These are phyloP conservation scores for Aphis craccivora DNA, from an alignment of 1,140 invertebrate genomes.

Conservation along the genomic window DNA sequence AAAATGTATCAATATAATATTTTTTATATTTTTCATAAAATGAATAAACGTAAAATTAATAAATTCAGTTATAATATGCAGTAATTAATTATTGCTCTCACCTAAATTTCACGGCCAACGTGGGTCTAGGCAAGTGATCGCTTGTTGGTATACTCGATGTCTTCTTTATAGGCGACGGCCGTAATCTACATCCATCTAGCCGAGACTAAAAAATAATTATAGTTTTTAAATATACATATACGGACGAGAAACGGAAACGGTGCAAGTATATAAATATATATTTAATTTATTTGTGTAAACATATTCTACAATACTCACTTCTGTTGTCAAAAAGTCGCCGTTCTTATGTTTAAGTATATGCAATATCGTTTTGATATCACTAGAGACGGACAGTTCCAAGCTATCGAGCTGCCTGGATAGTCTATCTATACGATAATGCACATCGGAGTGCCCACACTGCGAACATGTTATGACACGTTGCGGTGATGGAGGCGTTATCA, in stretches of 20 bases:
- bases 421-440: constrained; percentile 52
- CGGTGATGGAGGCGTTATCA: constrained; percentile 47
- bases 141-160: constrained; percentile 38
- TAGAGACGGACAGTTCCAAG: constrained; percentile 72
- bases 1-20: no score
- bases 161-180: constrained; percentile 49
- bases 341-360: constrained; percentile 69
- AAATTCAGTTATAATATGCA: not conserved
- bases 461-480: constrained; percentile 51
- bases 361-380: constrained; percentile 74
- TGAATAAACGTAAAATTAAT: not conserved
- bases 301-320: constrained; percentile 36
- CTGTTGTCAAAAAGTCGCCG: not conserved
- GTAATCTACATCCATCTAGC: constrained; percentile 31
- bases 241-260: not conserved
- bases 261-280: not conserved
- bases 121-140: constrained; percentile 50
- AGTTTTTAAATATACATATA: not conserved
- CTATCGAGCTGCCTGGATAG: constrained; percentile 63
- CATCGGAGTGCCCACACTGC: constrained; percentile 51
- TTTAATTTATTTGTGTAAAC: not conserved
- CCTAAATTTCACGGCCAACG: constrained; percentile 55
- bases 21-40: not conserved
- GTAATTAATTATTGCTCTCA: not conserved
- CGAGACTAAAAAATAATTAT: constrained; percentile 25